These are phyloP conservation scores for Trichonephila clavata DNA, from an alignment of 1,140 invertebrate genomes.

Conservation along the genomic window DNA sequence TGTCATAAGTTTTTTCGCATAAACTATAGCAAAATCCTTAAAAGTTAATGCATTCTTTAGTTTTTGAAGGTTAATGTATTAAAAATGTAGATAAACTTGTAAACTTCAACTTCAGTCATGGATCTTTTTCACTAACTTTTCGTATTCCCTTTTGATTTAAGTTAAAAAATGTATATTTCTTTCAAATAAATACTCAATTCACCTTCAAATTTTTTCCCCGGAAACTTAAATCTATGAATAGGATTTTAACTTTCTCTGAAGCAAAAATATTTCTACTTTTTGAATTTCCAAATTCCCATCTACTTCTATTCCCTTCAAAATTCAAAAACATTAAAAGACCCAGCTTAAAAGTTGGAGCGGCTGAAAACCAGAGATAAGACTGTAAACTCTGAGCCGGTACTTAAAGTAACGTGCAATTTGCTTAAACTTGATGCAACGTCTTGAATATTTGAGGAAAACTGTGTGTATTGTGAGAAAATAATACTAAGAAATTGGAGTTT, in stretches of 20 bases:
- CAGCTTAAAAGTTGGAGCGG: background rate
- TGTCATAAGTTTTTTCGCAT: too few relatives aligned
- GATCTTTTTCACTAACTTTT: too few relatives aligned
- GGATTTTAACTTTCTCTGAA: background rate
- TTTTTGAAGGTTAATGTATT: too few relatives aligned
- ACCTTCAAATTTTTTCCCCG: background rate
- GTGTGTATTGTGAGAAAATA: background rate
- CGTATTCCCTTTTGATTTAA: too few relatives aligned
- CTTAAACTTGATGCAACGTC: background rate
- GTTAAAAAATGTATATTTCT: background rate
- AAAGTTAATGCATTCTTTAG: too few relatives aligned
- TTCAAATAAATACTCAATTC: background rate
- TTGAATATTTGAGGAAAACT: background rate
- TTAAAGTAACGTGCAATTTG: background rate
- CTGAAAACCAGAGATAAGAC: slow-evolving; percentile 35
- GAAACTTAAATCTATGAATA: background rate
- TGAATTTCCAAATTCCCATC: background rate
- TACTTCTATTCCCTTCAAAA: background rate
- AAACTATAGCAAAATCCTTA: too few relatives aligned
- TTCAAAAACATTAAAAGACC: slow-evolving; percentile 2
- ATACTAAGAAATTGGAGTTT: background rate
- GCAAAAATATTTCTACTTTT: background rate
- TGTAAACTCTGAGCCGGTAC: background rate
- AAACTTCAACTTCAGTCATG: too few relatives aligned
- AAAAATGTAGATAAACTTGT: too few relatives aligned